Evolutionary conservation across 1,140 invertebrate genomes (phyloP), one percentile per base, ranked within the genome.

Genomic region (Drosophila jambulina): DNA sequence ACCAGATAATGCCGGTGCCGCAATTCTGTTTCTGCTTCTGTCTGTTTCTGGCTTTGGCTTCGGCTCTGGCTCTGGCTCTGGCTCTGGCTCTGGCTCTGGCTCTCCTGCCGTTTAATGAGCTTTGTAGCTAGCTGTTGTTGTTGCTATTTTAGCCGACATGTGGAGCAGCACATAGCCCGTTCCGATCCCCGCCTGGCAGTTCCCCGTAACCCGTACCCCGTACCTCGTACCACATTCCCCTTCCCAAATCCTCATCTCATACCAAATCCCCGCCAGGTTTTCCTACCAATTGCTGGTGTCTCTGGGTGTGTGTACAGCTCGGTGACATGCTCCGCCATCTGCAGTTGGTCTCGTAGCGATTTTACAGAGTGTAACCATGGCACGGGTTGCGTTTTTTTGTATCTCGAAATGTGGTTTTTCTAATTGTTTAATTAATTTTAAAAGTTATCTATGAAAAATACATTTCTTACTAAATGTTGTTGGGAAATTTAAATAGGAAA

Each of bases 81-180:
- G n/a, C n/a, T n/a, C n/a, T 46, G 57, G 65, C 43, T 72, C 6
- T 71, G 36, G 65, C 23, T 72, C 27, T 72, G 43, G 67, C 19
- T 75, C 61, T 53, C 69, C 42, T 71, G 42, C 75, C 60, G 58
- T 79, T 87, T 82, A 82, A 87, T 87, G 82, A 87, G 79, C 78
- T 87, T 86, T 87, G 61, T 61, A 79, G 61, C 64, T 49, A 38
- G 38, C 36, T 38, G 29, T 51, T 63, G 58, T 53, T 42, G 40
- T 61, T 82, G 43, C 43, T 46, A 46, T 46, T 46, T 76, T 48
- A 61, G 56, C 62, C 70, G 34, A 42, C 61, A 77, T 82, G 80
- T 65, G 65, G 51, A 71, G 60, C 76, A 70, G 45, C 51, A 40
- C 48, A 42, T 42, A 48, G n/a, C 12, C 29, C 45, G 45, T 43